These are phyloP conservation scores for Drosophila pseudotakahashii DNA, from an alignment of 2,888 invertebrate genomes.

Conservation along the genomic window DNA sequence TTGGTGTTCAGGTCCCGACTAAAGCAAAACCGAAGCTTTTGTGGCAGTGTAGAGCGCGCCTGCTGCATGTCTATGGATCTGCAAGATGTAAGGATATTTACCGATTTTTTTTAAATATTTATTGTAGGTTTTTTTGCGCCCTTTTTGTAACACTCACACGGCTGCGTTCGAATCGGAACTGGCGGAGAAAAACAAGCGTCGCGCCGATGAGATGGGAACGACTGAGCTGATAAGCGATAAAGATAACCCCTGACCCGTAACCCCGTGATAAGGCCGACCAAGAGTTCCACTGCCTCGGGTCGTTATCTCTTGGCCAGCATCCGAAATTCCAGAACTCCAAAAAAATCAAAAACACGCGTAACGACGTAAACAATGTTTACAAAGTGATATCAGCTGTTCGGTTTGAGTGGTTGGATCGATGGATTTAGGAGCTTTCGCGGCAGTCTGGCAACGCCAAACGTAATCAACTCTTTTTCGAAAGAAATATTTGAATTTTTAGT, in stretches of 20 bases:
- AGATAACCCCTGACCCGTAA: slow-evolving; percentile 1
- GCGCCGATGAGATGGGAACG: not conserved
- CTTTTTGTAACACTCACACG: not conserved
- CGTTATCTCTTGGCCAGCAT: slow-evolving; percentile 7
- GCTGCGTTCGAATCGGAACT: slow-evolving; percentile 3
- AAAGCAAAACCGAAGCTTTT: slow-evolving; percentile 33
- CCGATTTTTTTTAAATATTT: not conserved
- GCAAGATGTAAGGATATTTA: not conserved
- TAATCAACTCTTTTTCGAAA: not conserved
- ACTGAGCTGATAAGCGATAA: not conserved
- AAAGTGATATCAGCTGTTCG: not conserved
- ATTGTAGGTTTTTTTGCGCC: not conserved
- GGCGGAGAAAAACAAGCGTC: not conserved
- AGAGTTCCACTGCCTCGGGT: not conserved
- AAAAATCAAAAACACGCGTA: not conserved
- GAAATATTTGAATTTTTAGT: too few species aligned
- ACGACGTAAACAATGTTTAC: slow-evolving; percentile 1
- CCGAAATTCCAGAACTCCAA: not conserved
- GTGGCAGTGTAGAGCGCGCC: slow-evolving; percentile 21
- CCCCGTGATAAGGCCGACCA: slow-evolving; percentile 1
- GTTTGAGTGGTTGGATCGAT: not conserved
- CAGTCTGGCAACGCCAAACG: not conserved
- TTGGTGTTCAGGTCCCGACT: slow-evolving; percentile 30
- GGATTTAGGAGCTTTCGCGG: not conserved
- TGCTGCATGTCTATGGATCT: slow-evolving; percentile 39